Conservation (phyloP, 2,888 invertebrate species). For the Rhagium mordax region DNA sequence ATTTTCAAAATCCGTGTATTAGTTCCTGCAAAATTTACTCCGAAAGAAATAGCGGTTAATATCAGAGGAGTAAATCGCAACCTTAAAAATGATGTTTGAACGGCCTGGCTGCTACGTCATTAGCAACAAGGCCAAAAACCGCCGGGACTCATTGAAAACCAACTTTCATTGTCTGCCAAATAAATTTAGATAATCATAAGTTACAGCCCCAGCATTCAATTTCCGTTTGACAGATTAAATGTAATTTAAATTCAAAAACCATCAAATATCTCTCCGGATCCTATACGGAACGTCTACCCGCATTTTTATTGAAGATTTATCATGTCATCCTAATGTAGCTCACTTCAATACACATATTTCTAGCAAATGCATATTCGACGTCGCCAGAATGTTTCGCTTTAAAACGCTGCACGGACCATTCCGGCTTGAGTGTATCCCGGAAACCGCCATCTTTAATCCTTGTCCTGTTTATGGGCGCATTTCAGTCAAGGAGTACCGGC, state of each 20-base stretch:
- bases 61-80: too few relatives aligned
- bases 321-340: not conserved
- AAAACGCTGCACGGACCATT: not conserved
- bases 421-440: not conserved
- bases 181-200: not conserved
- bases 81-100: not conserved
- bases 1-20: too few relatives aligned
- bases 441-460: not conserved
- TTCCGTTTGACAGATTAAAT: not conserved
- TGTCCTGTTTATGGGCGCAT: not conserved
- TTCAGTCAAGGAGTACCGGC: not conserved
- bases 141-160: not conserved
- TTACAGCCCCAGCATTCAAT: not conserved
- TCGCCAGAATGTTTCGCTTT: not conserved
- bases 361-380: not conserved
- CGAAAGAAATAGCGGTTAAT: too few relatives aligned
- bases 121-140: not conserved
- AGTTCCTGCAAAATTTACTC: too few relatives aligned
- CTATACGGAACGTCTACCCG: not conserved
- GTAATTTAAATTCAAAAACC: not conserved
- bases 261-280: not conserved
- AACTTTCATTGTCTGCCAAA: not conserved
- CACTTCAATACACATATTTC: not conserved
- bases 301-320: not conserved
- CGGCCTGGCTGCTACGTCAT: too few relatives aligned